phyloP scores from a whole-genome alignment of 1,140 invertebrate species.

The Penaeus indicus region DNA sequence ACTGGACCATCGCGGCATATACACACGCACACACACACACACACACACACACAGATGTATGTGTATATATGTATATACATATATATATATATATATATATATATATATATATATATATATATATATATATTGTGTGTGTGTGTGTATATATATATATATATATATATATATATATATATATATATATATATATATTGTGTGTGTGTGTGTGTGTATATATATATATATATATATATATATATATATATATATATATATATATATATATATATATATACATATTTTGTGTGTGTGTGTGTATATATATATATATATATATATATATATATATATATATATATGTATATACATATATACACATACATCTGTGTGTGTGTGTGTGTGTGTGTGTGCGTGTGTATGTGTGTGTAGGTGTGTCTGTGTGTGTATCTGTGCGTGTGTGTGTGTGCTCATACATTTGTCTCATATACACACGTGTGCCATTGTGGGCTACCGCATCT shows the following conservation, averaged over 20 bases:
- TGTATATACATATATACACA: too few relatives aligned
- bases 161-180: conserved; percentile 15
- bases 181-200: neutral
- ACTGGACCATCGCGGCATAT: neutral
- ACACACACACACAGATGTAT: conserved; percentile 13
- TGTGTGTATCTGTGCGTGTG: conserved; percentile 25
- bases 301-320: conserved; percentile 17
- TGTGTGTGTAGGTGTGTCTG: conserved; percentile 37
- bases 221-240: conserved; percentile 9
- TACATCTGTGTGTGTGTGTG: too few relatives aligned
- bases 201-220: neutral
- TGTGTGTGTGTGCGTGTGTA: neutral
- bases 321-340: neutral
- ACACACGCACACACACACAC: conserved; percentile 30
- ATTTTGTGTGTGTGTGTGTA: neutral
- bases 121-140: neutral
- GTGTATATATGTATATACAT: neutral
- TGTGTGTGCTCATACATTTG: neutral
- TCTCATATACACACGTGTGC: neutral
- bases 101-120: conserved; percentile 15
- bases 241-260: conserved; percentile 22
- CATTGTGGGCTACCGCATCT: too few relatives aligned
- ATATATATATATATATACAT: conserved; percentile 4
- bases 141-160: conserved; percentile 7
- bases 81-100: conserved; percentile 26